These are phyloP conservation scores for Cyclura pinguis DNA, from an alignment of 2,797 vertebrate species.

Conservation along the genomic window DNA sequence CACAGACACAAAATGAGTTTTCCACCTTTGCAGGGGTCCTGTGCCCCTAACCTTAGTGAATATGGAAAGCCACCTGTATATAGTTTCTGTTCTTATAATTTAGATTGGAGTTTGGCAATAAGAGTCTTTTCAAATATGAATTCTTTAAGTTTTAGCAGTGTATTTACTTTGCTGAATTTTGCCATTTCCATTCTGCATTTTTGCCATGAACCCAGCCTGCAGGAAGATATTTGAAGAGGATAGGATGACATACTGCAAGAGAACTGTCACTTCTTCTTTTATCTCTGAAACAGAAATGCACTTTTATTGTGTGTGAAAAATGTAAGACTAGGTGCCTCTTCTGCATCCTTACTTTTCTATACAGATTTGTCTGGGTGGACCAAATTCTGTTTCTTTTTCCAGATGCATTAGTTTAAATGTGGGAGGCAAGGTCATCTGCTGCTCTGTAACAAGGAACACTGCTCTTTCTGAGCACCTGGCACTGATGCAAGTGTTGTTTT, in stretches of 20 bases:
- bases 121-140: constrained; percentile 40
- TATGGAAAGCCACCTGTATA: no score
- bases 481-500: constrained; percentile 65
- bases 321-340: not conserved
- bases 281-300: not conserved
- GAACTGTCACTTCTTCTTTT: not conserved
- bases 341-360: not conserved
- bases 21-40: no score
- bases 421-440: constrained; percentile 62
- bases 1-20: no score
- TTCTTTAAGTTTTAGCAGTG: constrained; percentile 51
- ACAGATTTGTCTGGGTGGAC: not conserved
- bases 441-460: constrained; percentile 66
- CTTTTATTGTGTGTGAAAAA: not conserved
- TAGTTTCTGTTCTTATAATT: not conserved
- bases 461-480: constrained; percentile 62
- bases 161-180: constrained; percentile 51
- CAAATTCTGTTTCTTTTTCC: not conserved
- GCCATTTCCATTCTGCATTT: constrained; percentile 55
- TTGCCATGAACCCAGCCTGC: not conserved
- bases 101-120: not conserved
- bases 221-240: not conserved
- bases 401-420: constrained; percentile 48
- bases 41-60: no score
- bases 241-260: not conserved